Percentiles rank a stretch among this genome's conserved stretches.
Conservation (phyloP, 2,797 vertebrate genomes). For the Lophius americanus region DNA sequence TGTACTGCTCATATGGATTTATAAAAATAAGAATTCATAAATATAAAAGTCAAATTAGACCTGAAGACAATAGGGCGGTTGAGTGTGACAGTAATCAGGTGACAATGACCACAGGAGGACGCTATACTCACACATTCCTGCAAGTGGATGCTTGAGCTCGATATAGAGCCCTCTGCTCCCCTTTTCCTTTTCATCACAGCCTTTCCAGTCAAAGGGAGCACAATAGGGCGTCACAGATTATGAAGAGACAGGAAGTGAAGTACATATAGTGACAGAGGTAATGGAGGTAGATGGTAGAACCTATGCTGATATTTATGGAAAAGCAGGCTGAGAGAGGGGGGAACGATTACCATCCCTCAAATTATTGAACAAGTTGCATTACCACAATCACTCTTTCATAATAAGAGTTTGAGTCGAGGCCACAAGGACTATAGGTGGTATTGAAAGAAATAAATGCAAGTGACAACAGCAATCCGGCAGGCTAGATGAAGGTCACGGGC, state of each 20-base stretch:
- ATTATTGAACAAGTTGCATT: constrained; percentile 12
- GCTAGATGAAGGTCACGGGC: constrained; percentile 44
- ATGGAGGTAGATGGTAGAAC: neutral
- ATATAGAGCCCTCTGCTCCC: constrained; percentile 24
- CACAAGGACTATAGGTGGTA: neutral
- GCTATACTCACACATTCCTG: constrained; percentile 25
- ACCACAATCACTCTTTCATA: constrained; percentile 5
- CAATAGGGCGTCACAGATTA: constrained; percentile 19
- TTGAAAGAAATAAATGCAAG: too few species aligned
- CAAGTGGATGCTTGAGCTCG: constrained; percentile 18
- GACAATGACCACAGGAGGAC: constrained; percentile 40
- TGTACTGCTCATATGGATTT: too few species aligned
- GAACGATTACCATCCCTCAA: constrained; percentile 50
- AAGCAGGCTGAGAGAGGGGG: constrained; percentile 19
- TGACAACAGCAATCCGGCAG: constrained; percentile 17
- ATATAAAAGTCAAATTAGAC: too few species aligned
- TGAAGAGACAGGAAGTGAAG: constrained; percentile 23
- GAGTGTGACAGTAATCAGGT: neutral
- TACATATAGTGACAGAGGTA: constrained; percentile 5
- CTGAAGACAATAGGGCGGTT: too few species aligned
- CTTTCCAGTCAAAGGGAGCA: constrained; percentile 35
- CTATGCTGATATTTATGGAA: constrained; percentile 23
- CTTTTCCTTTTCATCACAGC: constrained; percentile 32
- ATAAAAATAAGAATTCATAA: too few species aligned
- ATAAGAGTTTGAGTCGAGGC: constrained; percentile 13